Base-by-base conservation (phyloP, 2,797 vertebrate species). In the Decapterus maruadsi region DNA sequence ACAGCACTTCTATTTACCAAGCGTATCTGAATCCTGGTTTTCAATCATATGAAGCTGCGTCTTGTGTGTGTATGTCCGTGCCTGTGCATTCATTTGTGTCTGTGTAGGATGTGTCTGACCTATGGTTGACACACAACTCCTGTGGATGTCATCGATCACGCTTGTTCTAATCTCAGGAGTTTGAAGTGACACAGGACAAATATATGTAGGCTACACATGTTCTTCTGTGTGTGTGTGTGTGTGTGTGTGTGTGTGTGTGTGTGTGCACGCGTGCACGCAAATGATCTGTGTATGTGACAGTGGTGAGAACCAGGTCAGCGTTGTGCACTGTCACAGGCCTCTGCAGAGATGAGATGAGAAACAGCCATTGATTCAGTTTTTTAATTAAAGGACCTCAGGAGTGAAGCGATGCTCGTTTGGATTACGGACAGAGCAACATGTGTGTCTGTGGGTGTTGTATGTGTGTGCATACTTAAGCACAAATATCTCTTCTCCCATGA, bases 331-430 rank as follows among this genome's bases (percentile, higher is more conserved):
- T 62, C 55, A 65, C 51, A 3, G 75, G 65, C 38, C 68, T 81
- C 70, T 61, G 68, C 56, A 67, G 19, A 76, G 56, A 31, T 0
- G 62, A 20, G 74, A 78, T 69, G 70, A 78, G 34, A 59, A 78
- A 75, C 73, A 20, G 64, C 60, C 56, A 84, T 84, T 80, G 81
- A 91, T 83, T 86, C 65, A 22, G 16, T 71, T 66, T 84, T 86
- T 90, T 84, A 82, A 86, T 86, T 73, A 82, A 82, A 78, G 58
- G 42, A 72, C 60, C 64, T 77, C 69, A 56, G 22, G 63, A 80
- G 68, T 43, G 50, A 50, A 22, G 36, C 51, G 61, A 48, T 60
- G 67, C 64, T 68, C 56, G 68, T 34, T 7, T 6, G 46, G 74
- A 62, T 42, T 4, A 38, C 34, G 54, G 74, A 63, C 50, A 26